A percentile compares a stretch with the other conserved stretches of the same genome.
Conservation (phyloP, 2,888 invertebrate species). For the Phyllotreta cruciferae region DNA sequence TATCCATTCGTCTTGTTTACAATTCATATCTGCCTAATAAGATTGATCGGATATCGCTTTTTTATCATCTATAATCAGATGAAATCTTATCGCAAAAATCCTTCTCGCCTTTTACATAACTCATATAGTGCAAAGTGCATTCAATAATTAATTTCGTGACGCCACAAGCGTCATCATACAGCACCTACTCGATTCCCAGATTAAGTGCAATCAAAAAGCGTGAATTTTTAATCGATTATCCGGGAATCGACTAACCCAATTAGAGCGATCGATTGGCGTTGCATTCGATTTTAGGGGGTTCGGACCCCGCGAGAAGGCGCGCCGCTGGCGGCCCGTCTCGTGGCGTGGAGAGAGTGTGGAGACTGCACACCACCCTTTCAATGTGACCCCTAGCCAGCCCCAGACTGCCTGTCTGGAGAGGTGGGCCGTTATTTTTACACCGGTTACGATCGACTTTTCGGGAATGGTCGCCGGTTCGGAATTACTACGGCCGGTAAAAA, state of each 20-base stretch:
- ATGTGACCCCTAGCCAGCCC: constrained; percentile 45
- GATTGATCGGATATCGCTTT: too few species aligned
- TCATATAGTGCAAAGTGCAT: too few species aligned
- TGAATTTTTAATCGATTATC: too few species aligned
- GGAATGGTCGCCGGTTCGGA: background rate
- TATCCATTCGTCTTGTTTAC: too few species aligned
- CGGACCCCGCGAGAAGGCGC: background rate
- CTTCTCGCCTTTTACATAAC: too few species aligned
- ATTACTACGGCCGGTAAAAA: background rate
- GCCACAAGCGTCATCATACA: too few species aligned
- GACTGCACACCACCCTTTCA: constrained; percentile 44
- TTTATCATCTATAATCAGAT: too few species aligned
- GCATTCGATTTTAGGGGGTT: background rate
- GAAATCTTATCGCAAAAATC: too few species aligned
- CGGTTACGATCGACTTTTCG: constrained; percentile 14
- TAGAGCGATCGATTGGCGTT: background rate
- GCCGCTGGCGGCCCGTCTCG: constrained; percentile 18
- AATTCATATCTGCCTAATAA: too few species aligned
- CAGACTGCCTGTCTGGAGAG: constrained; percentile 31
- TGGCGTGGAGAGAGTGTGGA: constrained; percentile 26
- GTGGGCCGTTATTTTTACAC: constrained; percentile 30
- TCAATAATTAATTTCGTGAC: too few species aligned
- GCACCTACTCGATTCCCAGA: too few species aligned
- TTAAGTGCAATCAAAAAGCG: too few species aligned
- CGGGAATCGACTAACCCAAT: background rate